Evolutionary conservation across 2,113 vertebrate species (phyloP).

Genomic region (Arizona elegans): DNA sequence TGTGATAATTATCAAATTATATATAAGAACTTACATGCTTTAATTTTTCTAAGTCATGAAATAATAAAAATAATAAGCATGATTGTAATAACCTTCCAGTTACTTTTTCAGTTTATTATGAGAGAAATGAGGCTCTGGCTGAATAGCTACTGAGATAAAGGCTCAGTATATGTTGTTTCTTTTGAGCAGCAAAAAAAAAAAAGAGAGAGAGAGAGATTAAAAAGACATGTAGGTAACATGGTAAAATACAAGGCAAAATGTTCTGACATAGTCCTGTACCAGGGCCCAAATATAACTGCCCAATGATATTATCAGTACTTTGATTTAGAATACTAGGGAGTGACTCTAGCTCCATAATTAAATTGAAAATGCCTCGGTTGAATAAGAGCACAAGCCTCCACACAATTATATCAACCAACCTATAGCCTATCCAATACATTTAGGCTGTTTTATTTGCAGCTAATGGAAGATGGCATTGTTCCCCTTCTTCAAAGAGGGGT

Average conservation of each 20-base stretch:
- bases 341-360: background rate
- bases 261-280: background rate
- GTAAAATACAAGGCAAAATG: background rate
- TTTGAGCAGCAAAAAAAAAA: background rate
- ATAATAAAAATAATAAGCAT: background rate
- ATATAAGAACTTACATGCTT: background rate
- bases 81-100: background rate
- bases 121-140: background rate
- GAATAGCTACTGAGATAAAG: background rate
- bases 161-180: background rate
- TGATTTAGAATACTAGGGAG: background rate
- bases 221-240: background rate
- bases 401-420: background rate
- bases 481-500: background rate
- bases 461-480: background rate
- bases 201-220: background rate
- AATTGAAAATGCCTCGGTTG: background rate
- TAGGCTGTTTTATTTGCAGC: too few relatives aligned
- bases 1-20: background rate
- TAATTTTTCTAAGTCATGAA: background rate
- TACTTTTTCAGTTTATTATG: background rate
- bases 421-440: background rate
- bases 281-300: background rate
- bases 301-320: background rate
- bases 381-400: background rate